Percentiles rank a stretch among this genome's conserved stretches.
phyloP scores from a whole-genome alignment of 2,797 vertebrate species.

The Caiman crocodilus region DNA sequence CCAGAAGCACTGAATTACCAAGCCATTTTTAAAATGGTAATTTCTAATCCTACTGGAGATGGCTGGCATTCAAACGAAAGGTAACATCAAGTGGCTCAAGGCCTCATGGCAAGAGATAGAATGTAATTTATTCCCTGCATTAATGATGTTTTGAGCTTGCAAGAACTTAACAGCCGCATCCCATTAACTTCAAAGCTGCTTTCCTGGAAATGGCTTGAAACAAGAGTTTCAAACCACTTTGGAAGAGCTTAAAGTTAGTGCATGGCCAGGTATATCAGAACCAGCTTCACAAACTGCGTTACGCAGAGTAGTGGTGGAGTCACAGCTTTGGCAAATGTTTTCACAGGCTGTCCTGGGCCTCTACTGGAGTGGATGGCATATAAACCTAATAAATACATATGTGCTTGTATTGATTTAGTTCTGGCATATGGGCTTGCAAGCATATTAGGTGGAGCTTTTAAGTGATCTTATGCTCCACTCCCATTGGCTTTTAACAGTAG shows the following conservation, averaged over 20 bases:
- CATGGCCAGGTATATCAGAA: not conserved
- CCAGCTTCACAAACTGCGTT: not conserved
- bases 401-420: no score
- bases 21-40: conserved; percentile 2
- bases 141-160: not conserved
- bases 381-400: no score
- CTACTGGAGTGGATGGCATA: no score
- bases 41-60: conserved; percentile 31
- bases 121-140: conserved; percentile 3
- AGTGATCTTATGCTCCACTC: not conserved
- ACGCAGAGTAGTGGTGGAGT: no score
- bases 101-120: not conserved
- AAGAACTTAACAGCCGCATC: not conserved
- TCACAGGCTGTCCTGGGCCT: no score
- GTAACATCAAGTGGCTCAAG: not conserved
- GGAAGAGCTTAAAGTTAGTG: not conserved
- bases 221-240: not conserved
- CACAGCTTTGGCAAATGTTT: no score
- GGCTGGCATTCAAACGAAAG: conserved; percentile 34
- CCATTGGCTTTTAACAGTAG: not conserved
- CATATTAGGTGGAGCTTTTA: not conserved
- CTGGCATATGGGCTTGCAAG: not conserved
- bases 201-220: not conserved
- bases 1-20: not conserved
- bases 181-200: not conserved